Conservation (phyloP, 2,888 invertebrate species). For the Panopea generosa region DNA sequence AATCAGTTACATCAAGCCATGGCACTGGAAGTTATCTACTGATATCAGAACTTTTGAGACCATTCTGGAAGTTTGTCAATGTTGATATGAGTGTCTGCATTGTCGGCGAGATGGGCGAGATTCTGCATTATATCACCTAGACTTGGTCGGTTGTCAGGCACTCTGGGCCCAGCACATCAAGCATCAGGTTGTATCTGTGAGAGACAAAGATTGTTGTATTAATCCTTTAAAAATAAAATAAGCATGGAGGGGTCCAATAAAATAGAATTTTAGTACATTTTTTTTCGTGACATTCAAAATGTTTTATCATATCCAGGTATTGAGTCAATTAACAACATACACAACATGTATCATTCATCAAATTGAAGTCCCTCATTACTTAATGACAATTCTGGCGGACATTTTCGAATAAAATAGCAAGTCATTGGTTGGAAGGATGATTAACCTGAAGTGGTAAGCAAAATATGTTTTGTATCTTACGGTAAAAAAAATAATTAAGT, state of each 20-base stretch:
- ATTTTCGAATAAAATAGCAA: no score
- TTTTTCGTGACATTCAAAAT: no score
- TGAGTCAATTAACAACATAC: no score
- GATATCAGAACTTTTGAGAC: conserved; percentile 59
- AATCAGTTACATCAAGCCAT: no score
- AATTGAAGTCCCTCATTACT: background rate
- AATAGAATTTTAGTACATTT: background rate
- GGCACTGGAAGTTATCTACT: conserved; percentile 58
- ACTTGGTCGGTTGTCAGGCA: conserved; percentile 75
- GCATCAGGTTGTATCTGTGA: conserved; percentile 76
- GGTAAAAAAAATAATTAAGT: no score
- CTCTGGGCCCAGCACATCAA: conserved; percentile 77
- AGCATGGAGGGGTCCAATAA: background rate
- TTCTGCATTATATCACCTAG: conserved; percentile 74
- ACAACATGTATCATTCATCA: no score
- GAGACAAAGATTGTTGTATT: background rate
- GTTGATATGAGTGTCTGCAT: conserved; percentile 72
- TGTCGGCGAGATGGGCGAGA: conserved; percentile 69
- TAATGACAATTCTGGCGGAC: background rate
- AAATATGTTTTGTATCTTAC: no score
- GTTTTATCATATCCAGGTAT: no score
- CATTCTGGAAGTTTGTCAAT: conserved; percentile 75
- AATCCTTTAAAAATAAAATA: background rate
- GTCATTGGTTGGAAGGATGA: no score
- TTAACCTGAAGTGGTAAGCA: no score